These are phyloP conservation scores for Pseudomyrmex cubaensis DNA, from an alignment of 1,140 invertebrate species.

Conservation along the genomic window DNA sequence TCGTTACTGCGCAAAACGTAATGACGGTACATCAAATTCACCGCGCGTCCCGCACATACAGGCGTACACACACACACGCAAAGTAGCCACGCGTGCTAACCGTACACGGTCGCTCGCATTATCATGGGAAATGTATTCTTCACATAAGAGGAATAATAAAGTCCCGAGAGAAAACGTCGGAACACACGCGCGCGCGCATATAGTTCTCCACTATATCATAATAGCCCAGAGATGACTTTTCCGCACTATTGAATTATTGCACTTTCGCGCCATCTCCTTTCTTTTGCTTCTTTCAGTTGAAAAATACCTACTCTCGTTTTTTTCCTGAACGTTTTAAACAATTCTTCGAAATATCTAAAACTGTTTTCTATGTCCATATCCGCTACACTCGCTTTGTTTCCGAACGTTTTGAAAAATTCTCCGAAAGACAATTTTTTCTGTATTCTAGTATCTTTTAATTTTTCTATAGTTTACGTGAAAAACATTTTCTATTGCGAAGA, in stretches of 20 bases:
- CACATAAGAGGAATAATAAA: conserved; percentile 67
- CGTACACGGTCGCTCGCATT: conserved; percentile 43
- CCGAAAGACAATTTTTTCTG: no score
- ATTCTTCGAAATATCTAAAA: background rate
- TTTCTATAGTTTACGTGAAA: no score
- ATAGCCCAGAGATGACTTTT: conserved; percentile 64
- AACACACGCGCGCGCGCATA: background rate
- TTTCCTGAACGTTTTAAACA: conserved; percentile 8
- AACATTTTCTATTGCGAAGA: no score
- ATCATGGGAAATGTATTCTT: conserved; percentile 71
- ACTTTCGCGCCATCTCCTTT: conserved; percentile 30
- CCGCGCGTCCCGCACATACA: background rate
- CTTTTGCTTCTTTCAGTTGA: conserved; percentile 32
- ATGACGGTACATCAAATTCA: conserved; percentile 27
- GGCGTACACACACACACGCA: background rate
- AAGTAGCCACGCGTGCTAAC: conserved; percentile 37
- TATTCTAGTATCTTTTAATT: no score
- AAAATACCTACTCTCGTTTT: conserved; percentile 5
- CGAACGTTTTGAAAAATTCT: no score
- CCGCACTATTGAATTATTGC: conserved; percentile 70
- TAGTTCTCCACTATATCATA: conserved; percentile 48
- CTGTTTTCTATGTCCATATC: no score
- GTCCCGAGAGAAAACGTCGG: conserved; percentile 57
- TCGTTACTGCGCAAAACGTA: background rate
- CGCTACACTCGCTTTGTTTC: no score